Evolutionary conservation across 1,140 invertebrate genomes (phyloP), one percentile per base, ranked within the genome.

Genomic region (Lordiphosa collinella): DNA sequence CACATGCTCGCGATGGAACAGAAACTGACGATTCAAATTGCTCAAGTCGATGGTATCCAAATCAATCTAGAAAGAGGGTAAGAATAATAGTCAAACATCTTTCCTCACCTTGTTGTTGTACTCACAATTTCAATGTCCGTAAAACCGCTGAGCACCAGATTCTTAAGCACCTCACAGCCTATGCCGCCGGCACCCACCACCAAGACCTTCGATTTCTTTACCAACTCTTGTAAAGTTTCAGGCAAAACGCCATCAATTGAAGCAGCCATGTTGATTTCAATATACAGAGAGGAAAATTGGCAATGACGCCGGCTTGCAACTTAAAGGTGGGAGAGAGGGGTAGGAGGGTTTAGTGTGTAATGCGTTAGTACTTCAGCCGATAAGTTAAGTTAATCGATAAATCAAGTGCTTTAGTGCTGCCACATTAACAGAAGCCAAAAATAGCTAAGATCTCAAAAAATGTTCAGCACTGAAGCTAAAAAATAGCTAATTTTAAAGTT

Each of bases 41-140:
- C 97, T 99, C n/a, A 99, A 95, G 91, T 99, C 98, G 87, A 99
- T 99, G 2, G 97, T 99, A 89, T 99, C 99, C 82, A 99, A 92
- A 92, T 99, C 99, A 90, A 99, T 98, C 98, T 99, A 78, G 85
- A n/a, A 0, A 0, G 18, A 5, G 18, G 18, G 18, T 5, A 22
- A 22, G 4, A 0, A 22, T 16, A 16, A 16, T n/a, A n/a, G n/a
- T n/a, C n/a, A n/a, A n/a, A n/a, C n/a, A n/a, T n/a, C n/a, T n/a
- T n/a, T n/a, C n/a, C n/a, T n/a, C n/a, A n/a, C 14, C 18, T 18
- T 2, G 18, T 7, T 18, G 13, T 22, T 5, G 34, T 2, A 91
- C 95, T 92, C 92, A 99, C 98, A 64, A 99, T 95, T 91, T 98
- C 95, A 72, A 99, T 98, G 69, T 99, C 91, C 12, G 92, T 91